These are phyloP conservation scores for Vespertilio murinus DNA, from an alignment of 2,797 vertebrate genomes.

Conservation along the genomic window DNA sequence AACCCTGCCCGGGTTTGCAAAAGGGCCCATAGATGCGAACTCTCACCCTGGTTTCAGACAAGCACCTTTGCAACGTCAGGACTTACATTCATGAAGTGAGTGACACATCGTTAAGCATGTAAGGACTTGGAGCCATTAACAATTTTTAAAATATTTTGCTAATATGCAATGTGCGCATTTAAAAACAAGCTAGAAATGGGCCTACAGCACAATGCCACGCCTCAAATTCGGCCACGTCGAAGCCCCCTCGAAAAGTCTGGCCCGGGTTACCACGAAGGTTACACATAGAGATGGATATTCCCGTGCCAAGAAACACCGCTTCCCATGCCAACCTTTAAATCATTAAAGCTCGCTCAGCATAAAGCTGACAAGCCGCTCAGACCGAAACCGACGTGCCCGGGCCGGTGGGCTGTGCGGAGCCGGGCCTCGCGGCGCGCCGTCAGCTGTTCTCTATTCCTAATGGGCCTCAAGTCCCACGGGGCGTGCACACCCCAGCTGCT, in stretches of 20 bases:
- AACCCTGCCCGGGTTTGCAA: background rate
- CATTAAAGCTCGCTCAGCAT: constrained; percentile 56
- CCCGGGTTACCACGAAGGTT: constrained; percentile 52
- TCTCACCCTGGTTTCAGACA: background rate
- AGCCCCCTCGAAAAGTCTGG: constrained; percentile 47
- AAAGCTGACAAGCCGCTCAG: constrained; percentile 17
- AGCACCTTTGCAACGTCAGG: background rate
- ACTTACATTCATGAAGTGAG: background rate
- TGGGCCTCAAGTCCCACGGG: constrained; percentile 42
- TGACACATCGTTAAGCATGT: background rate
- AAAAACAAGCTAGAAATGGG: constrained; percentile 16
- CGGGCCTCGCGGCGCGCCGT: background rate
- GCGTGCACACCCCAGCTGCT: constrained; percentile 67
- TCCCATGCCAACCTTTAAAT: constrained; percentile 47
- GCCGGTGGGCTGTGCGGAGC: background rate
- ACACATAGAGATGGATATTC: constrained; percentile 21
- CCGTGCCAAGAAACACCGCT: constrained; percentile 11
- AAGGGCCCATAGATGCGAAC: background rate
- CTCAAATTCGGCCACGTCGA: constrained; percentile 7
- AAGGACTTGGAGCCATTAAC: background rate
- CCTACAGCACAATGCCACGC: background rate
- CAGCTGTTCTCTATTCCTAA: constrained; percentile 39
- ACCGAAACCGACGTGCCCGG: constrained; percentile 59
- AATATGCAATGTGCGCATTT: background rate
- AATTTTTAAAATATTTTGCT: background rate